A percentile compares a stretch with the other conserved stretches of the same genome.
Conservation (phyloP, 35 echinoderm and acorn worm species). For the Lytechinus pictus region DNA sequence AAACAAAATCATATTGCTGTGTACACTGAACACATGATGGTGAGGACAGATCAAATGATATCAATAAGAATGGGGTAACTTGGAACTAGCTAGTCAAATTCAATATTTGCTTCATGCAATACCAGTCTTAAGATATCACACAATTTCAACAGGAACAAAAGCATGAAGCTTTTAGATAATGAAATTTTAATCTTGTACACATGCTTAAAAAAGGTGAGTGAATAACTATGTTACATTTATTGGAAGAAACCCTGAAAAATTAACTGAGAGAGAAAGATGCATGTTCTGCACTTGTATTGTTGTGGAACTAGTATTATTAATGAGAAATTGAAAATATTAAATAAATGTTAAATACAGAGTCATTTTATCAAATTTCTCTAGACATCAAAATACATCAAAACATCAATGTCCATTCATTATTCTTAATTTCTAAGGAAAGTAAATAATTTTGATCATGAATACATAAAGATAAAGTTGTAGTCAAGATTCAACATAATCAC, state of each 20-base stretch:
- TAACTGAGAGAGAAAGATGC: too few species aligned
- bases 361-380: neutral
- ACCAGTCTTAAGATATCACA: neutral
- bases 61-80: too few species aligned
- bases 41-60: neutral
- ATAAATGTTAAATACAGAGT: too few species aligned
- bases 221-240: neutral
- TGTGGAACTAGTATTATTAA: too few species aligned
- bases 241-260: neutral
- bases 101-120: neutral
- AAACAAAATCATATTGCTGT: neutral
- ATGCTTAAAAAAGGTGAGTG: neutral
- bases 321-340: too few species aligned
- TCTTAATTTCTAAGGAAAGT: too few species aligned
- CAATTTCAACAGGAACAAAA: neutral
- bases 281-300: too few species aligned
- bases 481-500: neutral
- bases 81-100: too few species aligned
- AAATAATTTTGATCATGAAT: neutral
- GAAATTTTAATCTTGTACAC: neutral
- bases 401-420: too few species aligned
- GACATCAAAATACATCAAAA: neutral
- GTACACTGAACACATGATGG: neutral
- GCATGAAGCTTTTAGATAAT: neutral
- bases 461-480: neutral